A percentile compares a stretch with the other conserved stretches of the same genome.
Conservation (phyloP, 2,888 invertebrate species). For the Tubiluchus corallicola region DNA sequence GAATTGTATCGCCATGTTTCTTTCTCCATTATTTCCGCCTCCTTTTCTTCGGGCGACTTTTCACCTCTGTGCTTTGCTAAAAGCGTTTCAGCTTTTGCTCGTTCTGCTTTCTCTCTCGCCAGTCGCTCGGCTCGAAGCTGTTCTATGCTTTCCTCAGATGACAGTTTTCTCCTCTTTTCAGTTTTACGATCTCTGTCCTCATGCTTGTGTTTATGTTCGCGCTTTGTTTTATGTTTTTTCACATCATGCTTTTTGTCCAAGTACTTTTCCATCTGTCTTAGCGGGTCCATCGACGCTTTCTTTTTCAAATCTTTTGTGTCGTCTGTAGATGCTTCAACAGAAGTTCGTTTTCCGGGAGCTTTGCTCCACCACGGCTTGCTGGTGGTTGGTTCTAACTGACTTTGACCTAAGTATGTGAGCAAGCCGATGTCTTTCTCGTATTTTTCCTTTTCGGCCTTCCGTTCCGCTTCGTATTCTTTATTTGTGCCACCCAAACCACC, state of each 20-base stretch:
- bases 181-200: slow-evolving; percentile 13
- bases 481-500: slow-evolving; percentile 45
- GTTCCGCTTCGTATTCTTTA: slow-evolving; percentile 68
- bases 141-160: slow-evolving; percentile 34
- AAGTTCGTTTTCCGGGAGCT: too few relatives aligned
- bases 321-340: too few relatives aligned
- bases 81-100: slow-evolving; percentile 45
- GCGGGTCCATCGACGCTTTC: slow-evolving; percentile 17
- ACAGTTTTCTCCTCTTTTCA: slow-evolving; percentile 21
- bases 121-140: slow-evolving; percentile 55
- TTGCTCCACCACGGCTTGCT: neutral
- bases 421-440: slow-evolving; percentile 96
- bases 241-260: slow-evolving; percentile 26
- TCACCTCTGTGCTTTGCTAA: slow-evolving; percentile 48
- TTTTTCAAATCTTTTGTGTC: slow-evolving; percentile 20
- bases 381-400: slow-evolving; percentile 19
- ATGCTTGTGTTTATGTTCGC: slow-evolving; percentile 17
- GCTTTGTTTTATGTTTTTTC: slow-evolving; percentile 21
- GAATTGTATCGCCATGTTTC: slow-evolving; percentile 65
- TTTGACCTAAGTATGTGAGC: slow-evolving; percentile 83
- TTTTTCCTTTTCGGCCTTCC: slow-evolving; percentile 76
- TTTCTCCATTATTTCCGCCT: slow-evolving; percentile 10
- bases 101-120: slow-evolving; percentile 59
- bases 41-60: slow-evolving; percentile 21
- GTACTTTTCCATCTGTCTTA: slow-evolving; percentile 19